Evolutionary conservation across 2,888 invertebrate genomes (phyloP), one percentile per base, ranked within the genome.

Genomic region (Meliscaeva auricollis): DNA sequence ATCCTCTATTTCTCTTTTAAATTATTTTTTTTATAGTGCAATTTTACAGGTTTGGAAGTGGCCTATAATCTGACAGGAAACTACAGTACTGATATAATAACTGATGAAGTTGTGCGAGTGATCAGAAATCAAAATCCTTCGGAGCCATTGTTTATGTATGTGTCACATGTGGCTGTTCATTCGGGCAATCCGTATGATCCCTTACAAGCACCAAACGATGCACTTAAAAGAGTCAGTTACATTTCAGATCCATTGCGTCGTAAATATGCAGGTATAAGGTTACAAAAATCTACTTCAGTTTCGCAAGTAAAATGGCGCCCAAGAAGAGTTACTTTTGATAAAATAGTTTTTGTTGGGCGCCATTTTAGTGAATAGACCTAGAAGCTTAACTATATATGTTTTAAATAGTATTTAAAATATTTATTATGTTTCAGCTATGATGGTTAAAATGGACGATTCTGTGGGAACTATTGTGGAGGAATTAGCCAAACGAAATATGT

Each of bases 121-220:
- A 97, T 98, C 82, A 90, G 93, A 11, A 90, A 92, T 0, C 97
- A 98, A 91, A 95, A 97, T 89, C 89, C 90, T 4, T 93, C 93
- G 2, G 91, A 93, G 76, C 98, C 98, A 0, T 91, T 98, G 77
- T 98, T 98, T 91, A 93, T 98, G 58, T 97, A 97, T 92, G 92
- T 98, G 66, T 95, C 97, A 0, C 98, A 98, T 91, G 95, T 96
- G 0, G 98, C 98, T 0, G 96, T 97, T 0, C 98, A 98, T 93
- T 97, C 96, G 46, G 97, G 95, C 1, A 98, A 98, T 93, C 95
- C 96, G 0, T 96, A 96, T 90, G 96, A 96, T 90, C 96, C 96
- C 0, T 93, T 98, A 35, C 96, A 97, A 41, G 97, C 96, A 0
- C 97, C 97, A 0, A 95, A 96, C 88, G 92, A 93, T 3, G 93